phyloP scores from a whole-genome alignment of 1,140 invertebrate species.

The Hylyphantes graminicola region DNA sequence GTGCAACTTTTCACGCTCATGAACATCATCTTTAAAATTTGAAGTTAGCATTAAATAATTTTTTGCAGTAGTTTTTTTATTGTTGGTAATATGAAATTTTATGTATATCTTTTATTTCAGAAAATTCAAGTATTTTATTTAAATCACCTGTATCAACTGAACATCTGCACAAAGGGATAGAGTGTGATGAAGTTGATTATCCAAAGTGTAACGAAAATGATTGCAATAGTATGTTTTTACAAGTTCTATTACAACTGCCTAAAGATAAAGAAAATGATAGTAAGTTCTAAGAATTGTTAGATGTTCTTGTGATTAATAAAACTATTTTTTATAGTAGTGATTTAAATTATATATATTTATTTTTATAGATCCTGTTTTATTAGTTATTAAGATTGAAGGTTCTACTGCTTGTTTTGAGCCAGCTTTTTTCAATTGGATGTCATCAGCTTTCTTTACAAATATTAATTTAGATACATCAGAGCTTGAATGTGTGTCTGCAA shows the following conservation, averaged over 20 bases:
- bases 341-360: constrained; percentile 1
- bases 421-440: constrained; percentile 41
- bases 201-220: neutral
- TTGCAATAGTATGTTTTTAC: constrained; percentile 12
- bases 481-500: neutral
- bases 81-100: neutral
- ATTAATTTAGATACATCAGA: constrained; percentile 7
- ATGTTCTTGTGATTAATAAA: neutral
- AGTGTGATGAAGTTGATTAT: neutral
- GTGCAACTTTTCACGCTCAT: too few relatives aligned
- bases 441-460: constrained; percentile 1
- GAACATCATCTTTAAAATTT: too few relatives aligned
- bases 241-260: constrained; percentile 26
- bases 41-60: too few relatives aligned
- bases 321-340: neutral
- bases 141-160: constrained; percentile 64
- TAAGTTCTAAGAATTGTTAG: neutral
- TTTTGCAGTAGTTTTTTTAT: too few relatives aligned
- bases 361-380: constrained; percentile 13
- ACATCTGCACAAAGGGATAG: constrained; percentile 30
- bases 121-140: constrained; percentile 51
- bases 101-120: constrained; percentile 11
- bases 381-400: constrained; percentile 34
- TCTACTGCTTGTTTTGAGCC: constrained; percentile 44
- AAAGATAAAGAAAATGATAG: constrained; percentile 3